Conservation (phyloP, 1,140 invertebrate species). For the Octopus sinensis region DNA sequence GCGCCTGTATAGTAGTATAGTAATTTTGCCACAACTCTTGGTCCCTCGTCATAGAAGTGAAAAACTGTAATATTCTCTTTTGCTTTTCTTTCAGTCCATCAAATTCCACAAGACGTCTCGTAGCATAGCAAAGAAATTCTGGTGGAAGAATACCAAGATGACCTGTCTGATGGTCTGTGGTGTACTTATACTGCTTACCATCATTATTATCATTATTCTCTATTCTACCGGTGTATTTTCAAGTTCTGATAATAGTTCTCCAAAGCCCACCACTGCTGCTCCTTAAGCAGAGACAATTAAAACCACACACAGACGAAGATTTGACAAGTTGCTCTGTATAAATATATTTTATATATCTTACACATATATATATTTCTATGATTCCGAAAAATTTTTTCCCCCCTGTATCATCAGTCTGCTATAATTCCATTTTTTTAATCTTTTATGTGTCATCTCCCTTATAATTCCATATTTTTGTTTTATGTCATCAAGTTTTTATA, state of each 20-base stretch:
- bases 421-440: too few species aligned
- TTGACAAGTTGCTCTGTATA: too few species aligned
- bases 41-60: neutral
- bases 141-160: conserved; percentile 58
- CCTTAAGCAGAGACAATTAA: neutral
- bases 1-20: neutral
- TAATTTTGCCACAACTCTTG: neutral
- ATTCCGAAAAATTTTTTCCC: too few species aligned
- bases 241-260: neutral
- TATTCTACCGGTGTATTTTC: conserved; percentile 39
- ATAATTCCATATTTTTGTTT: too few species aligned
- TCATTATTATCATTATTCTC: conserved; percentile 52
- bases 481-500: too few species aligned
- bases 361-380: too few species aligned
- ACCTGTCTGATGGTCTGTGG: conserved; percentile 44
- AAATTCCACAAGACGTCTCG: conserved; percentile 51
- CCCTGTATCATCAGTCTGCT: too few species aligned
- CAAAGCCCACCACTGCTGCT: neutral
- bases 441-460: too few species aligned
- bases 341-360: too few species aligned
- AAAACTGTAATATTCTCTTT: neutral
- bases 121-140: conserved; percentile 51
- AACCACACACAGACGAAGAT: too few species aligned
- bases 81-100: conserved; percentile 42
- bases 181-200: conserved; percentile 41